Conservation (phyloP, 2,113 vertebrate genomes). For the Phylloscopus whistleri region DNA sequence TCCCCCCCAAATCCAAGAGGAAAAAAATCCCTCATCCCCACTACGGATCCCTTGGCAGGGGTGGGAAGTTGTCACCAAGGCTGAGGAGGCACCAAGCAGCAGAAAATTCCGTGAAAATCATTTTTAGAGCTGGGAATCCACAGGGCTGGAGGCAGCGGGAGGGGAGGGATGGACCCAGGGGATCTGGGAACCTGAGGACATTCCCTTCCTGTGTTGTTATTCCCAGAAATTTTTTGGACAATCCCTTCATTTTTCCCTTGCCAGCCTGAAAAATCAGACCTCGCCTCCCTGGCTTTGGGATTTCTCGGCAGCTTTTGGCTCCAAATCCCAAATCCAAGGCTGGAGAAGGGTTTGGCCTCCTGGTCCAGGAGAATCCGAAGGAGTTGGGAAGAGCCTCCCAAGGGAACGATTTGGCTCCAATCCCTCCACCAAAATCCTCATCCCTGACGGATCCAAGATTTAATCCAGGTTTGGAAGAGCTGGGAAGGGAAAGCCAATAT, state of each 20-base stretch:
- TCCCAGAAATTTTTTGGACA: too few relatives aligned
- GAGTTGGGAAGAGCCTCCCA: not conserved
- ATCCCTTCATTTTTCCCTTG: not conserved
- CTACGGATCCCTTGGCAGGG: not conserved
- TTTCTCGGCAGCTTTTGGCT: not conserved
- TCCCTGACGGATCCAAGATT: not conserved
- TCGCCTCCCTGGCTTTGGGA: rapidly evolving
- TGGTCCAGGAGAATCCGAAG: not conserved
- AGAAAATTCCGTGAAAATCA: too few relatives aligned
- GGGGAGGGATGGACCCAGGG: too few relatives aligned
- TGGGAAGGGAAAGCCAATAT: not conserved
- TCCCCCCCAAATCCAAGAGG: not conserved
- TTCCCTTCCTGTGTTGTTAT: too few relatives aligned
- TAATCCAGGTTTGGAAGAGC: not conserved
- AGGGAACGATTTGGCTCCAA: not conserved
- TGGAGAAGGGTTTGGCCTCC: not conserved
- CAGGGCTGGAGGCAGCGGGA: too few relatives aligned
- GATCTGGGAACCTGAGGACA: too few relatives aligned
- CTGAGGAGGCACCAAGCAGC: too few relatives aligned
- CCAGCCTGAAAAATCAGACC: not conserved
- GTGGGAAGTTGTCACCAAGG: too few relatives aligned
- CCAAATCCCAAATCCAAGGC: not conserved
- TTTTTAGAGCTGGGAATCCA: too few relatives aligned
- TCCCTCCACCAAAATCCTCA: not conserved
- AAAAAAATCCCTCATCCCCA: not conserved